Percentiles rank a stretch among this genome's conserved stretches.
Conservation (phyloP, 2,113 vertebrate species). For the Hiodon alosoides region DNA sequence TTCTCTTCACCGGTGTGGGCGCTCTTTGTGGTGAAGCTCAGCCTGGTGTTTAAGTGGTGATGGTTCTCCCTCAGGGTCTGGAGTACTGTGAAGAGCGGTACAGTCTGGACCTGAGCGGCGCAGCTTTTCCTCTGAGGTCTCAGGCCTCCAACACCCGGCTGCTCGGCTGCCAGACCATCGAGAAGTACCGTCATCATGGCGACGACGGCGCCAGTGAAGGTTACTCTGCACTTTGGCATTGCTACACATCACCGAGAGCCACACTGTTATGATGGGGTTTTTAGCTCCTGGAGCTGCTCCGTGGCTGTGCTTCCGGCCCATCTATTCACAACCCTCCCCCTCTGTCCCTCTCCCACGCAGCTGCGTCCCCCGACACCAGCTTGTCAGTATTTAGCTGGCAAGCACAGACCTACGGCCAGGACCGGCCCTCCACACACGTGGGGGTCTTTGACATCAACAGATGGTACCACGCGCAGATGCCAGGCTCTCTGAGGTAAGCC, state of each 20-base stretch:
- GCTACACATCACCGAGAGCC: not conserved
- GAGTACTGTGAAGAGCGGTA: slow-evolving; percentile 95
- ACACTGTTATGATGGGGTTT: not conserved
- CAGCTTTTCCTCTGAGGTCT: slow-evolving; percentile 70
- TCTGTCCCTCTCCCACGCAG: slow-evolving; percentile 51
- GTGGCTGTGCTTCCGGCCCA: no score
- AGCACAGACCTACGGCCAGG: slow-evolving; percentile 79
- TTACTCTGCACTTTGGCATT: slow-evolving; percentile 44
- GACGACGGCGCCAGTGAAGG: slow-evolving; percentile 85
- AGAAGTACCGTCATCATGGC: slow-evolving; percentile 78
- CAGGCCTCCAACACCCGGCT: slow-evolving; percentile 77
- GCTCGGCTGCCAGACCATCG: slow-evolving; percentile 84
- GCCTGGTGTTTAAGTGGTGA: not conserved
- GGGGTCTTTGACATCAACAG: slow-evolving; percentile 94
- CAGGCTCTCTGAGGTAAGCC: slow-evolving; percentile 84
- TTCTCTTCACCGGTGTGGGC: not conserved
- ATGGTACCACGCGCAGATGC: slow-evolving; percentile 98
- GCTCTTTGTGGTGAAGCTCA: no score
- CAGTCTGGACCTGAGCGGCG: slow-evolving; percentile 78
- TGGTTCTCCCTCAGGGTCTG: slow-evolving; percentile 66
- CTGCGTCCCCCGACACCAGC: slow-evolving; percentile 84
- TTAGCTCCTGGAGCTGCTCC: no score
- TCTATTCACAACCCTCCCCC: no score
- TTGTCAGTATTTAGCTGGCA: slow-evolving; percentile 92
- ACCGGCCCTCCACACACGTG: slow-evolving; percentile 70